A percentile compares a stretch with the other conserved stretches of the same genome.
Conservation (phyloP, 2,797 vertebrate genomes). For the Lemur catta region DNA sequence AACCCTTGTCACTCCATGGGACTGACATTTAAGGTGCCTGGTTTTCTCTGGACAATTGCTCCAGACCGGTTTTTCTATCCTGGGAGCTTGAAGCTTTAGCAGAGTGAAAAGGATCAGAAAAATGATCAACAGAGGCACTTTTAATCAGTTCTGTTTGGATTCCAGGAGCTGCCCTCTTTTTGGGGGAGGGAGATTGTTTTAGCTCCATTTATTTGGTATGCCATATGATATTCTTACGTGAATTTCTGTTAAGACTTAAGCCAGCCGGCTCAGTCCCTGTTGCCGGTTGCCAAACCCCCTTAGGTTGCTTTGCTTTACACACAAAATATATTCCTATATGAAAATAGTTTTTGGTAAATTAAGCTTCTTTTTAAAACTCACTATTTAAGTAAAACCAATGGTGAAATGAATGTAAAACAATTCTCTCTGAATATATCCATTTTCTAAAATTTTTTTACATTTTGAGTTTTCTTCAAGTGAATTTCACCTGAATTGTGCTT, state of each 20-base stretch:
- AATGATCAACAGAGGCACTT: neutral
- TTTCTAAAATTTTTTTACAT: constrained; percentile 26
- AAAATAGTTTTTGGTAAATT: constrained; percentile 31
- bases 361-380: constrained; percentile 9
- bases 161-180: neutral
- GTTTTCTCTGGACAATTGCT: neutral
- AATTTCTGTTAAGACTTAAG: constrained; percentile 6
- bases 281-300: neutral
- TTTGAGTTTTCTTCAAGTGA: constrained; percentile 18
- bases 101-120: neutral
- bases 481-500: neutral
- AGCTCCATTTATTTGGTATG: neutral
- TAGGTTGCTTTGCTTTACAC: neutral
- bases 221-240: neutral
- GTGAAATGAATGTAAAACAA: neutral
- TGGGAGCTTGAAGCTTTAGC: neutral
- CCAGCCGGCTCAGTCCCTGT: neutral
- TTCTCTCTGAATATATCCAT: neutral
- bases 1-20: neutral
- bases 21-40: neutral
- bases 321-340: neutral
- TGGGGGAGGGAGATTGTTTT: neutral
- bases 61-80: neutral
- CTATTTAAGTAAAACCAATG: constrained; percentile 10
- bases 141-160: neutral